phyloP scores from a whole-genome alignment of 2,888 invertebrate species.

The Oasisia sp. region DNA sequence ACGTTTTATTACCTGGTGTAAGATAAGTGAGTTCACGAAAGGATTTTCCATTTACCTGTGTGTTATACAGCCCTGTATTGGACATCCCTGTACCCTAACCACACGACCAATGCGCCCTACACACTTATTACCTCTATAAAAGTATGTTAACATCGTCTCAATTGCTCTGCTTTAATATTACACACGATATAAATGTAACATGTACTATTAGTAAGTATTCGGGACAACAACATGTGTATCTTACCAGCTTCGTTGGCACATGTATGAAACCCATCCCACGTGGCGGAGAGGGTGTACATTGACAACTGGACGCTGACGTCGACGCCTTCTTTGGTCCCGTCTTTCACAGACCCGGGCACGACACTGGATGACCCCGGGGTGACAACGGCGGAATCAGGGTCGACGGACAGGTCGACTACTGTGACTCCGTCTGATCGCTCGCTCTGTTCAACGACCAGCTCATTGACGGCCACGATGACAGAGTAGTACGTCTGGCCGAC shows the following conservation, averaged over 20 bases:
- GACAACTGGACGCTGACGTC: slow-evolving; percentile 45
- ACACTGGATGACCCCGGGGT: slow-evolving; percentile 48
- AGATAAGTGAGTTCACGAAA: no score
- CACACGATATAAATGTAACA: no score
- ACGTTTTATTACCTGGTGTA: no score
- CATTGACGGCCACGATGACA: slow-evolving; percentile 45
- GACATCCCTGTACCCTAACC: no score
- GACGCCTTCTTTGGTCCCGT: slow-evolving; percentile 45
- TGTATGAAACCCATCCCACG: slow-evolving; percentile 50
- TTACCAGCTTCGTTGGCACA: not conserved
- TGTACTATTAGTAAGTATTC: no score
- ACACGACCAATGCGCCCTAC: no score
- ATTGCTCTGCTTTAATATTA: no score
- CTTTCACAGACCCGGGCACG: slow-evolving; percentile 50
- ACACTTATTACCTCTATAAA: no score
- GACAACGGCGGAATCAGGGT: slow-evolving; percentile 48
- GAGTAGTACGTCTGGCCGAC: slow-evolving; percentile 45
- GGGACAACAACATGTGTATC: no score
- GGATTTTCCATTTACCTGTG: no score
- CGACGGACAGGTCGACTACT: slow-evolving; percentile 45
- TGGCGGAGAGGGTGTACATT: slow-evolving; percentile 44
- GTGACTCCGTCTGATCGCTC: slow-evolving; percentile 35
- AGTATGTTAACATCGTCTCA: no score
- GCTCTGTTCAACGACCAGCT: not conserved
- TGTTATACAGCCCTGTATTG: no score